A percentile compares a stretch with the other conserved stretches of the same genome.
phyloP scores from a whole-genome alignment of 2,888 invertebrate species.

The Acronicta aceris region DNA sequence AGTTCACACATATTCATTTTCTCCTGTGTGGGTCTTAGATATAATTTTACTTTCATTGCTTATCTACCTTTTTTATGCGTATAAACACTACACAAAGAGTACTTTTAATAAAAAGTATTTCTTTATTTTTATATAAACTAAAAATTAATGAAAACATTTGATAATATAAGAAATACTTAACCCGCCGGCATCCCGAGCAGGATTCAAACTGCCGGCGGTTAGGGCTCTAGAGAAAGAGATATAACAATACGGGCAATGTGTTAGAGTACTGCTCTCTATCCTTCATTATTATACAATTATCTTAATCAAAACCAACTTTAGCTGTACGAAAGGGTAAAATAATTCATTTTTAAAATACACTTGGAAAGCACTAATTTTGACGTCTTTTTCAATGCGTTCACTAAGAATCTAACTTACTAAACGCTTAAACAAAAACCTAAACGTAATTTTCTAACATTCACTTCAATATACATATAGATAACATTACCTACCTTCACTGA shows the following conservation, averaged over 20 bases:
- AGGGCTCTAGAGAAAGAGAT: too few relatives aligned
- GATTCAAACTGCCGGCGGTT: too few relatives aligned
- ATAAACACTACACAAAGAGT: neutral
- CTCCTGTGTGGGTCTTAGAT: neutral
- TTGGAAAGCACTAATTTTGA: too few relatives aligned
- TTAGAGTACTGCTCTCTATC: too few relatives aligned
- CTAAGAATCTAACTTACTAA: neutral
- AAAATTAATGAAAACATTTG: too few relatives aligned
- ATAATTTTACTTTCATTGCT: neutral
- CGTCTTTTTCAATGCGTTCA: too few relatives aligned
- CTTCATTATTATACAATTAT: too few relatives aligned
- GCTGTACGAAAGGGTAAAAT: neutral
- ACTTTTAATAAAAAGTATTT: neutral
- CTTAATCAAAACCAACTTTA: too few relatives aligned
- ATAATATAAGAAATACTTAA: too few relatives aligned
- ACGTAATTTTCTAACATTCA: neutral
- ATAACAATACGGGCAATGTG: too few relatives aligned
- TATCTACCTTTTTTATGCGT: neutral
- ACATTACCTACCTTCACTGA: slow-evolving; percentile 31
- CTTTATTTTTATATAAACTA: neutral
- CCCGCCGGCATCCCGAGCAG: too few relatives aligned
- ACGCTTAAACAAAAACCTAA: neutral
- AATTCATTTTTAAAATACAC: too few relatives aligned
- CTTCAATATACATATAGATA: slow-evolving; percentile 4
- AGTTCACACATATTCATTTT: slow-evolving; percentile 11